These are phyloP conservation scores for Pipistrellus nathusii DNA, from an alignment of 2,797 vertebrate species.

Conservation along the genomic window DNA sequence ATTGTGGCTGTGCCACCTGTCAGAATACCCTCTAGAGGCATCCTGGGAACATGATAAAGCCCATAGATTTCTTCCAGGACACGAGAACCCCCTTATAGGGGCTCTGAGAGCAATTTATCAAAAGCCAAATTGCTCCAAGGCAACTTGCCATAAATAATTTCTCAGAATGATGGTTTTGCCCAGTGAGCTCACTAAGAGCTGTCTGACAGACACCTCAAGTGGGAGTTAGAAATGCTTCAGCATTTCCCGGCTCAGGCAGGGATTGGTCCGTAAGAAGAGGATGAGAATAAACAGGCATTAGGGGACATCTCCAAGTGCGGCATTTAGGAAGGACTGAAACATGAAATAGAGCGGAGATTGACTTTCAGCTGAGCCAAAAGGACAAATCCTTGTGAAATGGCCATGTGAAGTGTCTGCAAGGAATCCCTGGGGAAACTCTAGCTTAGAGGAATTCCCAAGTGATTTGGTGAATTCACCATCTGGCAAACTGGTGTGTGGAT, in stretches of 20 bases:
- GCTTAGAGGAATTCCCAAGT: not conserved
- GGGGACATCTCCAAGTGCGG: not conserved
- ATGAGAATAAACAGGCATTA: not conserved
- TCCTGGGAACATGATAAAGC: not conserved
- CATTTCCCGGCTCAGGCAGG: not conserved
- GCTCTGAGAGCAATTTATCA: conserved; percentile 48
- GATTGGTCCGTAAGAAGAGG: not conserved
- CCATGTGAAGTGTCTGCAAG: not conserved
- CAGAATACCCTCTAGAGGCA: not conserved
- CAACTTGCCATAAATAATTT: conserved; percentile 33
- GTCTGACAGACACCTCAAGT: not conserved
- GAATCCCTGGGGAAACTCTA: not conserved
- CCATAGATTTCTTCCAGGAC: conserved; percentile 32
- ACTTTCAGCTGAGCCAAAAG: conserved; percentile 16
- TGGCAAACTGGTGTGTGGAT: not conserved
- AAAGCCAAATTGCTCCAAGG: conserved; percentile 35
- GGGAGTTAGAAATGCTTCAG: not conserved
- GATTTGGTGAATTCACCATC: not conserved
- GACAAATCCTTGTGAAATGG: not conserved
- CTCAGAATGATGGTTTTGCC: conserved; percentile 14
- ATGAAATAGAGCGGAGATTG: not conserved
- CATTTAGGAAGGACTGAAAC: not conserved
- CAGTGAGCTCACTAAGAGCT: conserved; percentile 54
- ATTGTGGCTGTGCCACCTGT: not conserved
- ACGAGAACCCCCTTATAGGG: not conserved